A percentile compares a stretch with the other conserved stretches of the same genome.
These are phyloP conservation scores for Drosophila equinoxialis DNA, from an alignment of 1,140 invertebrate species.

Conservation along the genomic window DNA sequence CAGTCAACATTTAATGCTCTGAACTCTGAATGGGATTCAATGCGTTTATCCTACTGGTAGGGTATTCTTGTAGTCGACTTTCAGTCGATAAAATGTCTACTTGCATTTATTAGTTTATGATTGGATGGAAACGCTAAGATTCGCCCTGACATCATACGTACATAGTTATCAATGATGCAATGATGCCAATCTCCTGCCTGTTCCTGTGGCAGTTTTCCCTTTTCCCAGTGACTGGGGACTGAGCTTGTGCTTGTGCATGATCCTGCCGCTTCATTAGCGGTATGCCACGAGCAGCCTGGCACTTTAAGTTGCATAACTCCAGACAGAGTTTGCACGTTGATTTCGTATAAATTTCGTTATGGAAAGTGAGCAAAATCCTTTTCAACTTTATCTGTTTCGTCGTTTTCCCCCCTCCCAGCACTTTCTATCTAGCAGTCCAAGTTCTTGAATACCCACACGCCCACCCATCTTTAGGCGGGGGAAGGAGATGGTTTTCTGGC, in stretches of 20 bases:
- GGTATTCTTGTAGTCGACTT: neutral
- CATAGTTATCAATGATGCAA: slow-evolving; percentile 2
- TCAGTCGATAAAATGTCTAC: slow-evolving; percentile 1
- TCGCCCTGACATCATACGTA: slow-evolving; percentile 11
- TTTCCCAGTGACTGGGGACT: neutral
- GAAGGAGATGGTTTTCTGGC: slow-evolving; percentile 36
- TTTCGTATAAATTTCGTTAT: neutral
- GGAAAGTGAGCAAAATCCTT: slow-evolving; percentile 25
- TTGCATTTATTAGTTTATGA: slow-evolving; percentile 27
- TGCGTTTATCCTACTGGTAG: too few relatives aligned
- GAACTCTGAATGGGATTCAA: too few relatives aligned
- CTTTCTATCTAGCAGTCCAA: neutral
- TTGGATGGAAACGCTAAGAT: slow-evolving; percentile 18
- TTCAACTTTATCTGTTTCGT: slow-evolving; percentile 13
- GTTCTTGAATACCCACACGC: neutral
- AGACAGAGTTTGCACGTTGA: slow-evolving; percentile 1
- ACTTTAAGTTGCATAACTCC: slow-evolving; percentile 6
- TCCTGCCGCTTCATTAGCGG: slow-evolving; percentile 4
- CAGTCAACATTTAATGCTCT: too few relatives aligned
- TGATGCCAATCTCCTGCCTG: slow-evolving; percentile 28
- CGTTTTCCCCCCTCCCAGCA: neutral
- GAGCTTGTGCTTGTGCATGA: neutral
- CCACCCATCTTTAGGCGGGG: slow-evolving; percentile 4
- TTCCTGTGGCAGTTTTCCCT: neutral
- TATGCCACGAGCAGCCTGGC: neutral